These are phyloP conservation scores for Theretra japonica DNA, from an alignment of 2,888 invertebrate species.

Conservation along the genomic window DNA sequence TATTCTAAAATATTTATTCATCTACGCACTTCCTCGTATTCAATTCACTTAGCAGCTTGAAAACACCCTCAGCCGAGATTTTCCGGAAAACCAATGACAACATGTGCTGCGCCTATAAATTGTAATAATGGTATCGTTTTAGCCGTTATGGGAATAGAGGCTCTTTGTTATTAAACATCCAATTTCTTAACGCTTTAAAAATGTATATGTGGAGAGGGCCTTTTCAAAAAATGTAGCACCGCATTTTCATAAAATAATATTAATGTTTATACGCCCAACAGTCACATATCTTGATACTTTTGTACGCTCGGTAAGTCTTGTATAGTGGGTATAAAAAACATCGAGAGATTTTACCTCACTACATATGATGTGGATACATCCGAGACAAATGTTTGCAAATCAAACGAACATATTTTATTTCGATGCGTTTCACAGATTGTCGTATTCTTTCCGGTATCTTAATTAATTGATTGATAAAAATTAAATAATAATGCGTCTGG, in stretches of 20 bases:
- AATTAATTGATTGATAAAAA: too few relatives aligned
- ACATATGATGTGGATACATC: too few relatives aligned
- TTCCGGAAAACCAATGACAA: not conserved
- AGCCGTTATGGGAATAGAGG: not conserved
- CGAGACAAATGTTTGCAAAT: too few relatives aligned
- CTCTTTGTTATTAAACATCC: not conserved
- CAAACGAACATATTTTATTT: too few relatives aligned
- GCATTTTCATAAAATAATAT: too few relatives aligned
- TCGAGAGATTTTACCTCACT: not conserved
- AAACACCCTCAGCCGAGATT: not conserved
- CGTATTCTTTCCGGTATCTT: too few relatives aligned
- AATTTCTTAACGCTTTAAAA: not conserved
- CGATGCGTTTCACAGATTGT: too few relatives aligned
- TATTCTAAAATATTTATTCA: not conserved
- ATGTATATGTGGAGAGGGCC: not conserved
- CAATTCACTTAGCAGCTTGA: constrained; percentile 10
- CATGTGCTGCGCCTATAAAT: not conserved
- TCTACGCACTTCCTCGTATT: not conserved
- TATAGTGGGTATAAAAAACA: too few relatives aligned
- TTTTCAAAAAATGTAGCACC: not conserved
- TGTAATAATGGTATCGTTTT: not conserved
- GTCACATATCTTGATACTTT: too few relatives aligned
- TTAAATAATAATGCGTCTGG: too few relatives aligned
- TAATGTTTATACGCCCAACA: too few relatives aligned
- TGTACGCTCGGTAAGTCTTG: too few relatives aligned